These are phyloP conservation scores for Phalacrocorax aristotelis DNA, from an alignment of 2,113 vertebrate genomes.

Conservation along the genomic window DNA sequence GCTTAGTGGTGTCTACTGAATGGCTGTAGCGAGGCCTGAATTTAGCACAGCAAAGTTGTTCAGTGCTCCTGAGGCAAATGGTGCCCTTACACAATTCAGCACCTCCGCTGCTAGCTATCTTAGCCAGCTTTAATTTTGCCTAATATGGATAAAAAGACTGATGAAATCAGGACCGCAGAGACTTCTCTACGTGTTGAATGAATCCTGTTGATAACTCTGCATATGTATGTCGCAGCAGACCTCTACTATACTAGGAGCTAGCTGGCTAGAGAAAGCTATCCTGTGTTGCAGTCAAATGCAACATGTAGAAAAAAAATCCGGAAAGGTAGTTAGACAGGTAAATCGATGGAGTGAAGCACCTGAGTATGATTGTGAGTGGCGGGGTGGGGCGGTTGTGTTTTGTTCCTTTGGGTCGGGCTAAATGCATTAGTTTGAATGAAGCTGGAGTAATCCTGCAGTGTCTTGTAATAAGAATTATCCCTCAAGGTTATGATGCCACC, in stretches of 20 bases:
- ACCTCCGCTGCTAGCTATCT: not conserved
- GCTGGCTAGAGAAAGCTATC: not conserved
- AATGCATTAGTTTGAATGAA: not conserved
- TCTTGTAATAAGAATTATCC: not conserved
- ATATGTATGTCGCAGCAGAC: not conserved
- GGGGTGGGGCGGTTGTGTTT: not conserved
- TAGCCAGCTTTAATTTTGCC: constrained; percentile 1
- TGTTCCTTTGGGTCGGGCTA: not conserved
- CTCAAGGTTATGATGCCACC: not conserved
- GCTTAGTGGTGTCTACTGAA: not conserved
- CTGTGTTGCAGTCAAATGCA: not conserved
- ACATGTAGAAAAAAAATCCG: not conserved
- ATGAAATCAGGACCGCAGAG: not conserved
- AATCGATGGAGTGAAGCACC: not conserved
- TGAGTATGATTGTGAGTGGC: not conserved
- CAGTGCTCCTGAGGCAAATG: not conserved
- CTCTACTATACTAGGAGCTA: not conserved
- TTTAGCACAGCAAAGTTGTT: not conserved
- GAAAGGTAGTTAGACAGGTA: not conserved
- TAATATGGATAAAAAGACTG: not conserved
- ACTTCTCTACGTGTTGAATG: not conserved
- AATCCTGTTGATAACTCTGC: not conserved
- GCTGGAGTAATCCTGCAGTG: not conserved
- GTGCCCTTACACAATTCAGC: not conserved
- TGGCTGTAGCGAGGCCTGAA: not conserved